A percentile compares a stretch with the other conserved stretches of the same genome.
phyloP scores from a whole-genome alignment of 2,888 invertebrate genomes.

The Andricus quercusramuli region DNA sequence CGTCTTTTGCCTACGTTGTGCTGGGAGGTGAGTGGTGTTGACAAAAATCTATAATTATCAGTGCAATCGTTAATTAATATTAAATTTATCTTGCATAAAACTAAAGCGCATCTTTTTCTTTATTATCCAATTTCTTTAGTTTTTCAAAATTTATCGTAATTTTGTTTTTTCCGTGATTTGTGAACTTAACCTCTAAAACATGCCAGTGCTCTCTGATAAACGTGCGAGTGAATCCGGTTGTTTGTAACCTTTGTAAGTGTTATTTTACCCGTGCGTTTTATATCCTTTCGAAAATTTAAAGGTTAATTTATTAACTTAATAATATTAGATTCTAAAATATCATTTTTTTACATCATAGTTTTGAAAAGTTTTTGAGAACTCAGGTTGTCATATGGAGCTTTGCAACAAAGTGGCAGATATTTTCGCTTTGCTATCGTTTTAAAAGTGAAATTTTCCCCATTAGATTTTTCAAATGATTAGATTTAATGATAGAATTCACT shows the following conservation, averaged over 20 bases:
- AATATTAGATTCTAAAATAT: neutral
- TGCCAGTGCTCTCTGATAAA: neutral
- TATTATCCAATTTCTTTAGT: neutral
- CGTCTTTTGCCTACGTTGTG: neutral
- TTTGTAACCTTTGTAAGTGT: neutral
- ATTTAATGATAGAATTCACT: neutral
- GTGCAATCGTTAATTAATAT: conserved; percentile 9
- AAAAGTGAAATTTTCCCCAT: neutral
- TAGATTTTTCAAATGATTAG: neutral
- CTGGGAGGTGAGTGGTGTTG: conserved; percentile 18
- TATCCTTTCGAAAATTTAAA: neutral
- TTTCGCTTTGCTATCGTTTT: neutral
- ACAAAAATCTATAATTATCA: conserved; percentile 26
- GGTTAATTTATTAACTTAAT: neutral
- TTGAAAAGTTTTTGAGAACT: neutral
- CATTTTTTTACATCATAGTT: neutral
- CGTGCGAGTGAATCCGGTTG: neutral
- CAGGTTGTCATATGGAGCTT: neutral
- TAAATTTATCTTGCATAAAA: neutral
- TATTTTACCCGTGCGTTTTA: neutral
- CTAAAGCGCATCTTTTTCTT: neutral
- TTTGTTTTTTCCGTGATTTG: neutral
- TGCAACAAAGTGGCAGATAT: neutral
- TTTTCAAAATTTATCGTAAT: neutral
- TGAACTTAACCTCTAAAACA: conserved; percentile 6